Evolutionary conservation across 2,113 vertebrate genomes (phyloP).

Genomic region (Platanista minor): DNA sequence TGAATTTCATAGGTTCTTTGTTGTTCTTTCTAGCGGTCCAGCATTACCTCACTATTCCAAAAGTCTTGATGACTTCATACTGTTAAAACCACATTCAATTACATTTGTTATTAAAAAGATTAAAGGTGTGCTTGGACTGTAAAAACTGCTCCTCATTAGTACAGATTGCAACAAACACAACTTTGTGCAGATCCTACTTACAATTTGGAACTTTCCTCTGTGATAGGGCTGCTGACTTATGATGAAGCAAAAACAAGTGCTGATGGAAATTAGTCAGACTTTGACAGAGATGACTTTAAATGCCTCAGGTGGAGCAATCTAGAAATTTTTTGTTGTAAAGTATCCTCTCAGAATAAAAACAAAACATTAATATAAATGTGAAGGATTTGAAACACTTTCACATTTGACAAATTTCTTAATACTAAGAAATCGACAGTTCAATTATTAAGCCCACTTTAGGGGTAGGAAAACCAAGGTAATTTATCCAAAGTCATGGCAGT

Average conservation of each 20-base stretch:
- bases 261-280: neutral
- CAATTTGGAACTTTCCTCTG: neutral
- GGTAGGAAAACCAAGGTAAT: neutral
- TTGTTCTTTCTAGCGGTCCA: neutral
- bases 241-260: neutral
- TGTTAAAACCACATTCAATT: neutral
- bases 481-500: neutral
- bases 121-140: neutral
- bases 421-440: neutral
- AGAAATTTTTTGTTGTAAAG: neutral
- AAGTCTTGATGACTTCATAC: neutral
- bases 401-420: conserved; percentile 2
- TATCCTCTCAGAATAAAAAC: neutral
- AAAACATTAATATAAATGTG: neutral
- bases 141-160: neutral
- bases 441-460: neutral
- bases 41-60: neutral
- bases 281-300: neutral
- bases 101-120: neutral
- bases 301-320: neutral
- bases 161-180: neutral
- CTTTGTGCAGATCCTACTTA: neutral
- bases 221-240: neutral
- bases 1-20: neutral
- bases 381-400: neutral